Evolutionary conservation across 2,797 vertebrate genomes (phyloP).

Genomic region (Anguilla marmorata): DNA sequence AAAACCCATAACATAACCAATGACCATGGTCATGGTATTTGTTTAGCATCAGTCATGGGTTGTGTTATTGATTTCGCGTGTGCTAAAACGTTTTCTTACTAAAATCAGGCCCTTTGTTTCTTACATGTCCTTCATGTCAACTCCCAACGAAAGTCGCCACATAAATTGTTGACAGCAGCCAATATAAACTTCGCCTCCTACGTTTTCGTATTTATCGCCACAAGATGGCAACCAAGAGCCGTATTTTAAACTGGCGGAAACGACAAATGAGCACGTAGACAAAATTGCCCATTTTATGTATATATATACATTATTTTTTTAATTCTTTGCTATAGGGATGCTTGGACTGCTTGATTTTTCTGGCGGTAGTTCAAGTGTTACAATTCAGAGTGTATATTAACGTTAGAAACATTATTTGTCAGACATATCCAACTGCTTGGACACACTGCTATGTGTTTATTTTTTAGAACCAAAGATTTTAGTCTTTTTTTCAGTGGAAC

Average conservation of each 20-base stretch:
- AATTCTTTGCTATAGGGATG: neutral
- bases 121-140: neutral
- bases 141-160: neutral
- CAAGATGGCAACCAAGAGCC: constrained; percentile 17
- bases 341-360: neutral
- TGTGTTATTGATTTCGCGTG: neutral
- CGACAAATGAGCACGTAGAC: neutral
- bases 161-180: neutral
- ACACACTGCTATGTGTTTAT: neutral
- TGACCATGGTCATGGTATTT: too few relatives aligned
- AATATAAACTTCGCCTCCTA: neutral
- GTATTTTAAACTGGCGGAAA: neutral
- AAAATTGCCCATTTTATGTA: neutral
- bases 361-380: neutral
- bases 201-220: constrained; percentile 18
- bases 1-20: too few relatives aligned
- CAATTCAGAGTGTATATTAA: neutral
- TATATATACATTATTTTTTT: neutral
- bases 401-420: neutral
- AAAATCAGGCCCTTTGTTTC: neutral
- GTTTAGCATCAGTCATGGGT: neutral
- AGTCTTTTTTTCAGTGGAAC: neutral
- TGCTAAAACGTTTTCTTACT: neutral
- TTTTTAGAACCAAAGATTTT: neutral
- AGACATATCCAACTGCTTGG: neutral